Conservation (phyloP, 1,140 invertebrate species). For the Stegodyphus mimosarum region DNA sequence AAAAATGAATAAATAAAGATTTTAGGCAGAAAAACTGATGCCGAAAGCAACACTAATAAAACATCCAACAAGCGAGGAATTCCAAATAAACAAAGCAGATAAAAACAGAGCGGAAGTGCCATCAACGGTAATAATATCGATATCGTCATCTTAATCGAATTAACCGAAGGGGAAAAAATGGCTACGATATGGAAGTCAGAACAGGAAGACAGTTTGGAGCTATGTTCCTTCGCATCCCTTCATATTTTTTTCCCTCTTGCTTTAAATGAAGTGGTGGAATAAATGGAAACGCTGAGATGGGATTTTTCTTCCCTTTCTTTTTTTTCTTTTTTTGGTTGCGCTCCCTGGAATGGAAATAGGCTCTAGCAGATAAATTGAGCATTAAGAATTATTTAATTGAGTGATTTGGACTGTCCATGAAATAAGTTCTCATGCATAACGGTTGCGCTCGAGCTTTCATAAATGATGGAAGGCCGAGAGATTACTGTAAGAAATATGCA, state of each 20-base stretch:
- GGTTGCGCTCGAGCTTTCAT: no score
- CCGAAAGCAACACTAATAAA: no score
- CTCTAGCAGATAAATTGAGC: slow-evolving; percentile 31
- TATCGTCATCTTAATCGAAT: slow-evolving; percentile 58
- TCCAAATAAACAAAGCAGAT: background rate
- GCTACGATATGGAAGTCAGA: slow-evolving; percentile 18
- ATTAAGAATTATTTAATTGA: slow-evolving; percentile 55
- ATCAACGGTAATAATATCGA: slow-evolving; percentile 55
- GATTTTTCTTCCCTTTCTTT: background rate
- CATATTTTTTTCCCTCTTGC: background rate
- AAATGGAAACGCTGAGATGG: slow-evolving; percentile 7
- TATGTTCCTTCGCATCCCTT: slow-evolving; percentile 14
- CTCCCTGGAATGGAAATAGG: slow-evolving; percentile 29
- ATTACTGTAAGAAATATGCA: no score
- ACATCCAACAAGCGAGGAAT: background rate
- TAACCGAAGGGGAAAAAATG: slow-evolving; percentile 51
- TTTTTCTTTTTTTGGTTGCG: background rate
- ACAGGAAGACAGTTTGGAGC: slow-evolving; percentile 15
- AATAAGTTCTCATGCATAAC: no score
- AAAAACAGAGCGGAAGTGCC: slow-evolving; percentile 19
- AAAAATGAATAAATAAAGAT: background rate
- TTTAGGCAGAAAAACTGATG: background rate
- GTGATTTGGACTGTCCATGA: background rate
- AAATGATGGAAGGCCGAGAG: no score
- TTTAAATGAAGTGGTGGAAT: slow-evolving; percentile 5